phyloP scores from a whole-genome alignment of 2,888 invertebrate species.

The Caenorhabditis sp. region DNA sequence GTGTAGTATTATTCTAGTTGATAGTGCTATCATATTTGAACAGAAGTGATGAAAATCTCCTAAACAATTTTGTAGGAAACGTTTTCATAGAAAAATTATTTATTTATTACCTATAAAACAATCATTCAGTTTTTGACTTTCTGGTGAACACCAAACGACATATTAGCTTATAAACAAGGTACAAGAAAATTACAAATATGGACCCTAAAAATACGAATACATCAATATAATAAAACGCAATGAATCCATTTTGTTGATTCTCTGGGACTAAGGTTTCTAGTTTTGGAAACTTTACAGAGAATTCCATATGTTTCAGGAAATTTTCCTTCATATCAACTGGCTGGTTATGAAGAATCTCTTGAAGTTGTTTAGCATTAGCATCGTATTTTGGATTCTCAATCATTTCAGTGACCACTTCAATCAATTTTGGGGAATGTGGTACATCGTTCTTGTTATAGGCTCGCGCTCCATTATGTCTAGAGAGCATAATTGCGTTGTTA shows the following conservation, averaged over 20 bases:
- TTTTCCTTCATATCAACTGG: constrained; percentile 28
- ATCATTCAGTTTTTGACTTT: no score
- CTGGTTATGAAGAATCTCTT: constrained; percentile 16
- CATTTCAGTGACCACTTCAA: neutral
- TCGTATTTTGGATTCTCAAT: constrained; percentile 8
- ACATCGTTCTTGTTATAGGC: neutral
- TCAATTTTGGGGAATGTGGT: neutral
- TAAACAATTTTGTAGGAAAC: no score
- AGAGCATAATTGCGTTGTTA: constrained; percentile 25
- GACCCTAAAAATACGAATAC: neutral
- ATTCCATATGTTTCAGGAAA: constrained; percentile 29
- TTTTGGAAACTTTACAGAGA: constrained; percentile 31
- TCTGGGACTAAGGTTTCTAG: constrained; percentile 22
- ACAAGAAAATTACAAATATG: neutral
- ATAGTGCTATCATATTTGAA: no score
- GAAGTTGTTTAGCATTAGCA: constrained; percentile 6
- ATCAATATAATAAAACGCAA: constrained; percentile 28
- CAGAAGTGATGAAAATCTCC: no score
- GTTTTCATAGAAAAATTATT: no score
- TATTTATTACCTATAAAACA: no score
- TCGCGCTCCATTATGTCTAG: neutral
- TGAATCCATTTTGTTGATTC: constrained; percentile 9
- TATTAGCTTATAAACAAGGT: neutral
- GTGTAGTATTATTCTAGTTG: no score
- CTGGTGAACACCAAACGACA: no score